Conservation (phyloP, 2,113 vertebrate genomes). For the Lota lota region DNA sequence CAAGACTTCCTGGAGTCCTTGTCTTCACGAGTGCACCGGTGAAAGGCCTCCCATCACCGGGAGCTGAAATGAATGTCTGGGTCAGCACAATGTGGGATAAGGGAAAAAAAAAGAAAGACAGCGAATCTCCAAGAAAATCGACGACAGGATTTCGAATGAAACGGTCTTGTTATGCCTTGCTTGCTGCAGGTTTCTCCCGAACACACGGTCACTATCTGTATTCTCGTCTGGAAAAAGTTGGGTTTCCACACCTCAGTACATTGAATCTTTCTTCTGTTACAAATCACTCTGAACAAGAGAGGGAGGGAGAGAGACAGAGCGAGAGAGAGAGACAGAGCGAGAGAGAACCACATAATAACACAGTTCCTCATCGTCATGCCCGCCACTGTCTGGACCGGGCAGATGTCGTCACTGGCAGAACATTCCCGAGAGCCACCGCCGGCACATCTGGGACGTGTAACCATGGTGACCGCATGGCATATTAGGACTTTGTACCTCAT, state of each 20-base stretch:
- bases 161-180: conserved; percentile 1
- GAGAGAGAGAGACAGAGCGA: conserved; percentile 44
- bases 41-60: conserved; percentile 54
- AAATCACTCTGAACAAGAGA: conserved; percentile 38
- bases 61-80: conserved; percentile 55
- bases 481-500: conserved; percentile 49
- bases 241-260: conserved; percentile 62
- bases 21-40: conserved; percentile 46
- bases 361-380: conserved; percentile 41
- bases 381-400: conserved; percentile 51
- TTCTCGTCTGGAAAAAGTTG: conserved; percentile 46
- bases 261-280: conserved; percentile 53
- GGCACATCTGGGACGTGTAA: conserved; percentile 66
- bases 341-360: conserved; percentile 65
- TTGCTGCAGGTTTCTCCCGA: conserved; percentile 26
- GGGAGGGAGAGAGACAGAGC: conserved; percentile 41
- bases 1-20: conserved; percentile 52
- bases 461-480: conserved; percentile 27
- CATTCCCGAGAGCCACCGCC: conserved; percentile 22
- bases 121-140: conserved; percentile 38
- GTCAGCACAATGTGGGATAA: conserved; percentile 59
- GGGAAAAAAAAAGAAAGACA: conserved; percentile 11
- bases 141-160: conserved; percentile 21
- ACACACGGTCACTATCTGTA: conserved; percentile 38
- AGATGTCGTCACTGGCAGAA: conserved; percentile 55